These are phyloP conservation scores for Oreochromis grahami DNA, from an alignment of 2,797 vertebrate genomes.

Conservation along the genomic window DNA sequence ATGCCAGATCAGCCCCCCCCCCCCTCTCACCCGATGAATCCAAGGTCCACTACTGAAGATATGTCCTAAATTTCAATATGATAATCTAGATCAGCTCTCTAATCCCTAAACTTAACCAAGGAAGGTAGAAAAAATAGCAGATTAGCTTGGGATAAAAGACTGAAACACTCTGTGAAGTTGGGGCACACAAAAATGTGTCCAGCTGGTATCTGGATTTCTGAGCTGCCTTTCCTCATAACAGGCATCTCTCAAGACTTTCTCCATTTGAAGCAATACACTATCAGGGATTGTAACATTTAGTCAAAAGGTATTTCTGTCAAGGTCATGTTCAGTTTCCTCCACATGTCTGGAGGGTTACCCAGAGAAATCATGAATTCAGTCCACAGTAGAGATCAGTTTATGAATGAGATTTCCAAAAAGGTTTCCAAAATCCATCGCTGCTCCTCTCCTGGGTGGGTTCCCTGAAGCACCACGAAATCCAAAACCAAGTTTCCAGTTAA, in stretches of 20 bases:
- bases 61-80: neutral
- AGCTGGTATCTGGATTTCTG: neutral
- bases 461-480: too few relatives aligned
- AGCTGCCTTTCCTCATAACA: neutral
- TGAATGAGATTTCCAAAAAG: neutral
- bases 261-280: neutral
- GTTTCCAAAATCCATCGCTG: too few relatives aligned
- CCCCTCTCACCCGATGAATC: fast-evolving
- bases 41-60: neutral
- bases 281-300: neutral
- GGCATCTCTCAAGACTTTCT: neutral
- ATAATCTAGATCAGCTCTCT: neutral
- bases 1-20: neutral
- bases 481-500: too few relatives aligned
- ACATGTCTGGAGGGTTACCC: neutral
- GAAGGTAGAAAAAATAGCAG: neutral
- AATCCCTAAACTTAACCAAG: neutral
- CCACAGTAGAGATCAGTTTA: neutral
- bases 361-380: neutral
- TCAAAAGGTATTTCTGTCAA: neutral
- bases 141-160: neutral
- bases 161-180: neutral
- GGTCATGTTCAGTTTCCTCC: neutral
- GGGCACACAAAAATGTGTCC: neutral
- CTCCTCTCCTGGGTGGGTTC: too few relatives aligned